These are phyloP conservation scores for Neodiprion pinetum DNA, from an alignment of 1,140 invertebrate species.

Conservation along the genomic window DNA sequence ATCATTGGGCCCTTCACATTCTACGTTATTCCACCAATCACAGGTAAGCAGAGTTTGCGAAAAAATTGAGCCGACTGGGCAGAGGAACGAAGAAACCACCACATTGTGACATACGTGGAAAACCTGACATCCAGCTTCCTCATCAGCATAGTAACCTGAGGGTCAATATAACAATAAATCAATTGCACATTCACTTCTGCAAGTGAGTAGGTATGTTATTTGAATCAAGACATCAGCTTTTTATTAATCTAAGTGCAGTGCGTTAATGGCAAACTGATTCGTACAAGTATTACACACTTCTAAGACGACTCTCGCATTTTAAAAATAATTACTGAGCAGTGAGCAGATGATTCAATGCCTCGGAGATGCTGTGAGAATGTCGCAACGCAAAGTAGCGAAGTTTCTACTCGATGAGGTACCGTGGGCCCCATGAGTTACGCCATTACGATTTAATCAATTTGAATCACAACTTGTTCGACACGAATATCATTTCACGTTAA, in stretches of 20 bases:
- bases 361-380: neutral
- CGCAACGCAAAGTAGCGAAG: neutral
- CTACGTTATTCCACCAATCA: constrained; percentile 67
- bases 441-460: too few relatives aligned
- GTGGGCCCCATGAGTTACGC: neutral
- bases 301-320: too few relatives aligned
- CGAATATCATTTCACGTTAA: too few relatives aligned
- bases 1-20: constrained; percentile 53
- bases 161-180: constrained; percentile 17
- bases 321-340: too few relatives aligned
- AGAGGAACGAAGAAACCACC: constrained; percentile 62
- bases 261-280: too few relatives aligned
- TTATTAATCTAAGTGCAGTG: too few relatives aligned
- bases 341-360: neutral
- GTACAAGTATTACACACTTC: too few relatives aligned
- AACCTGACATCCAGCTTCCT: constrained; percentile 60
- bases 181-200: neutral
- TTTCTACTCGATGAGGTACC: neutral
- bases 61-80: constrained; percentile 66
- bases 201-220: too few relatives aligned
- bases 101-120: constrained; percentile 66
- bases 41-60: constrained; percentile 65
- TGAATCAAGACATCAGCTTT: too few relatives aligned
- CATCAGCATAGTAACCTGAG: constrained; percentile 62
- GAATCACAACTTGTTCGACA: too few relatives aligned